phyloP scores from a whole-genome alignment of 2,113 vertebrate genomes.

The Hystrix brachyura region DNA sequence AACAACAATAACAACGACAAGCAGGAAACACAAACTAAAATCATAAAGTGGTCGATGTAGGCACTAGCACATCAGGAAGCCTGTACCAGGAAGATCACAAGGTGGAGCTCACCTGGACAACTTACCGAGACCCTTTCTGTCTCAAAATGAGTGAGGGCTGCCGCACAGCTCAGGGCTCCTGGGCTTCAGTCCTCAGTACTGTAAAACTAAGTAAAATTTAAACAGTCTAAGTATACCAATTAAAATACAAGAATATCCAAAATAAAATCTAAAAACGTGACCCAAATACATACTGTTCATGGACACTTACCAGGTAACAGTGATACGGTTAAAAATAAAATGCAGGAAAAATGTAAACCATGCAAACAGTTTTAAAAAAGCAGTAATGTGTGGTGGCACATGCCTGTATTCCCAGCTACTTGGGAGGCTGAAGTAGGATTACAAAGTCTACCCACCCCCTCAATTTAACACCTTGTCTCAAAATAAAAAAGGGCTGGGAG shows the following conservation, averaged over 20 bases:
- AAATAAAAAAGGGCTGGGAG: neutral
- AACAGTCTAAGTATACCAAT: neutral
- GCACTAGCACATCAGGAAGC: neutral
- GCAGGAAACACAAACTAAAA: neutral
- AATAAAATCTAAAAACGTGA: neutral
- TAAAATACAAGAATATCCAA: neutral
- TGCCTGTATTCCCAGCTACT: neutral
- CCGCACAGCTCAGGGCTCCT: neutral
- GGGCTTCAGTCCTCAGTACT: neutral
- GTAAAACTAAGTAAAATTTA: neutral
- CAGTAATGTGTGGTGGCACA: neutral
- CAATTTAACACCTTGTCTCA: neutral
- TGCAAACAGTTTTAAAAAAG: neutral
- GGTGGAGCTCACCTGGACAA: neutral
- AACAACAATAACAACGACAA: neutral
- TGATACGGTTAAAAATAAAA: neutral
- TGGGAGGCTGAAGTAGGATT: neutral
- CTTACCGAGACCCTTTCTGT: neutral
- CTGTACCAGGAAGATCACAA: neutral
- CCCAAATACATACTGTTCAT: neutral
- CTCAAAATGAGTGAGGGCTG: neutral
- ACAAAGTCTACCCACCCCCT: too few relatives aligned
- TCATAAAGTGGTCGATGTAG: neutral
- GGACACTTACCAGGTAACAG: neutral
- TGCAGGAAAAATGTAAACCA: neutral